A percentile compares a stretch with the other conserved stretches of the same genome.
Conservation (phyloP, 2,113 vertebrate genomes). For the Fregata magnificens region DNA sequence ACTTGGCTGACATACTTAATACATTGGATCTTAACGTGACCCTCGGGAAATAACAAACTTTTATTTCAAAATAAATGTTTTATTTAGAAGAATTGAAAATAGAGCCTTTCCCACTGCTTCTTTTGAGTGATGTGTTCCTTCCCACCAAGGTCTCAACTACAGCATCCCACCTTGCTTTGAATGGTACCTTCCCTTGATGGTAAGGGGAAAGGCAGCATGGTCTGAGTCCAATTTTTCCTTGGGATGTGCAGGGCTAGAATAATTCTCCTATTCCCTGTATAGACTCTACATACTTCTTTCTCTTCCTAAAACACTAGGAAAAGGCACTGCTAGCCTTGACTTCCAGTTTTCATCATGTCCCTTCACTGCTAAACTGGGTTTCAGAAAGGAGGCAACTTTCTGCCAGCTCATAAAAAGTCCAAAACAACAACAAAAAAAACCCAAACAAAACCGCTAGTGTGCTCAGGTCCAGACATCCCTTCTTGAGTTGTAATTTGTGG, state of each 20-base stretch:
- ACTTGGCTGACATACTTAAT: background rate
- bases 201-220: background rate
- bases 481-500: constrained; percentile 23
- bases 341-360: background rate
- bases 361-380: background rate
- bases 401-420: background rate
- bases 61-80: background rate
- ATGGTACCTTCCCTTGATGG: background rate
- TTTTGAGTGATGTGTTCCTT: background rate
- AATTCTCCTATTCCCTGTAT: background rate
- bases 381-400: background rate
- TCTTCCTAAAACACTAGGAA: background rate
- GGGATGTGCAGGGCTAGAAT: background rate
- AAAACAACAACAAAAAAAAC: background rate
- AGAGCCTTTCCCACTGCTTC: background rate
- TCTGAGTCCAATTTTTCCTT: background rate
- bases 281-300: background rate
- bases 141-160: background rate
- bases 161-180: background rate
- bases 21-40: background rate
- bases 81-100: background rate
- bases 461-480: background rate
- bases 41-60: background rate
- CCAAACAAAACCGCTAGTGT: background rate
- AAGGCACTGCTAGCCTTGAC: background rate